Evolutionary conservation across 2,888 invertebrate genomes (phyloP), one percentile per base, ranked within the genome.

Genomic region (Fragum sueziense): DNA sequence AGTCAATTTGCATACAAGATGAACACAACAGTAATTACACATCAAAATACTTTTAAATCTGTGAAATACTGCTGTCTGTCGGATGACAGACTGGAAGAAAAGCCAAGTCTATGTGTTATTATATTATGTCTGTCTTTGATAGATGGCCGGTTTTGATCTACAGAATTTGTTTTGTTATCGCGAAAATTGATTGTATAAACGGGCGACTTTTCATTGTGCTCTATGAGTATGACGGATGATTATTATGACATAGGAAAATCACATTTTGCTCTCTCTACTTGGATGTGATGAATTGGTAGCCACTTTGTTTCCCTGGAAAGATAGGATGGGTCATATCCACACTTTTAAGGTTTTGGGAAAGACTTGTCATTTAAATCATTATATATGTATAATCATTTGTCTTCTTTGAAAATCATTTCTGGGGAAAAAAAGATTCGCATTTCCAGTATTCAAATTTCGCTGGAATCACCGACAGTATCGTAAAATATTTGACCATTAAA

Each of bases 111-210:
- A 80, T 68, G 75, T 80, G 77, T 77, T 78, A 79, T 79, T 76
- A 79, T 82, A 78, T 80, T 75, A 75, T 76, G 83, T 80, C 80
- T 72, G 65, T 71, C 52, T 73, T 76, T 83, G 83, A 83, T 83
- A 75, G 80, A 83, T 83, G 70, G 37, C 75, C 51, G n/a, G 74
- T 83, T 83, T 83, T 75, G 80, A 80, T 73, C 67, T 62, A 54
- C 70, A 71, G 74, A 70, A 72, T 82, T 83, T 70, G 75, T 76
- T 78, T 80, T 75, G 69, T 83, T 80, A 78, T 80, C 78, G 73
- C 41, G 72, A 71, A 80, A 80, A 83, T 76, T 74, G 83, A 83
- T 83, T 83, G 73, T 73, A 76, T 79, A 82, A 82, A 82, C 71
- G 68, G 62, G 54, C 74, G 71, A 68, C 62, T 74, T 61, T 65